phyloP scores from a whole-genome alignment of 2,888 invertebrate genomes.

The Orchesella flavescens region DNA sequence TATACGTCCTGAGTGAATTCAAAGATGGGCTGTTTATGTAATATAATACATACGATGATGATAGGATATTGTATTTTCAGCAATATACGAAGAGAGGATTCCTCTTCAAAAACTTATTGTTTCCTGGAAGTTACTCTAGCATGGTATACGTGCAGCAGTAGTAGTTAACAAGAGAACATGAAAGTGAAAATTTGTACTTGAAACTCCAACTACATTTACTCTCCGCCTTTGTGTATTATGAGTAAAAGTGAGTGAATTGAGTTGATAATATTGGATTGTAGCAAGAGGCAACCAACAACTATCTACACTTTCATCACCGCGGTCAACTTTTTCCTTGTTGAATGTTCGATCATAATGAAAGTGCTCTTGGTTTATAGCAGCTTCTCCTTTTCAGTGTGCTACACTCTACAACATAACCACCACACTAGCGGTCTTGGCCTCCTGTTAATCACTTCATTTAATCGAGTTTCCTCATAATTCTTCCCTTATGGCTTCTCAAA shows the following conservation, averaged over 20 bases:
- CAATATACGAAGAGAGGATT: no score
- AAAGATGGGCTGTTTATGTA: no score
- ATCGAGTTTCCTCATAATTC: conserved; percentile 71
- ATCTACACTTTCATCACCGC: background rate
- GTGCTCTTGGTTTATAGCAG: background rate
- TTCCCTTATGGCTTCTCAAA: conserved; percentile 69
- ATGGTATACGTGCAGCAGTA: no score
- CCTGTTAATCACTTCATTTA: conserved; percentile 71
- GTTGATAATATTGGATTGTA: background rate
- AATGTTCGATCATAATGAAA: no score
- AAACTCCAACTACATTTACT: background rate
- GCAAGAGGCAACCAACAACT: background rate
- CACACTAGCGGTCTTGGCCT: background rate
- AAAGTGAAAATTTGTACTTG: no score
- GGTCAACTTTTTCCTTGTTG: no score
- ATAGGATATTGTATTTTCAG: no score
- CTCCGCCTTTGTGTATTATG: background rate
- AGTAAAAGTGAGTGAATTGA: background rate
- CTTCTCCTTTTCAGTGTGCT: background rate
- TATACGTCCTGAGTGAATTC: no score
- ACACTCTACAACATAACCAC: background rate
- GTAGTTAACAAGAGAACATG: no score
- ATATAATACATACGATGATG: no score
- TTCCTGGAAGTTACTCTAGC: no score
- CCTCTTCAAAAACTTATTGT: no score